A percentile compares a stretch with the other conserved stretches of the same genome.
Evolutionary conservation across 2,888 invertebrate genomes (phyloP).

Genomic region (Pristionchus japonicus): DNA sequence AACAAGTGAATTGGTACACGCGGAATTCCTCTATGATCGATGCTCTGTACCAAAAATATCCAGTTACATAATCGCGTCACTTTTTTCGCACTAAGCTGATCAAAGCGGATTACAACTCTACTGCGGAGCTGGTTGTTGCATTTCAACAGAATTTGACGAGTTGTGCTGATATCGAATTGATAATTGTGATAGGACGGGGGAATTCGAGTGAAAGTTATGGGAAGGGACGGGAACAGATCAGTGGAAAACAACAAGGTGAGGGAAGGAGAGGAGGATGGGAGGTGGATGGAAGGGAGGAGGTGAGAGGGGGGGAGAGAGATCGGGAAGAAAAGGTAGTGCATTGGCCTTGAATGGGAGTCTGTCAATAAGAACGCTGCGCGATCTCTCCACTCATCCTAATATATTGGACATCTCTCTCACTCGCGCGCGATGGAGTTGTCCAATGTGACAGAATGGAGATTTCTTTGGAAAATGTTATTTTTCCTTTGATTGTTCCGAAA

Average conservation of each 20-base stretch:
- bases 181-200: neutral
- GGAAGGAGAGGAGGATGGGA: neutral
- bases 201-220: neutral
- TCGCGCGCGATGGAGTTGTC: neutral
- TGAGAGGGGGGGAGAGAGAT: neutral
- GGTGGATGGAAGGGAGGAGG: neutral
- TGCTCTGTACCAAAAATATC: too few species aligned
- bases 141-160: neutral
- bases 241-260: conserved; percentile 31
- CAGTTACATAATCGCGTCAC: too few species aligned
- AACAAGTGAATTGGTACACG: too few species aligned
- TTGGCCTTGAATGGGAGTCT: neutral
- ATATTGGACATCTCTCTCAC: neutral
- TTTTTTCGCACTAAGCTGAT: too few species aligned
- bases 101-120: too few species aligned
- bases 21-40: too few species aligned
- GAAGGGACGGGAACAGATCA: neutral
- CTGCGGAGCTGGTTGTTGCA: neutral
- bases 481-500: neutral
- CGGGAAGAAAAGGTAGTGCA: conserved; percentile 19
- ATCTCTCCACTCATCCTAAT: conserved; percentile 22
- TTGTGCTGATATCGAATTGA: neutral
- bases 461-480: neutral
- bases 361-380: conserved; percentile 18
- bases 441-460: neutral